A percentile compares a stretch with the other conserved stretches of the same genome.
Evolutionary conservation across 2,113 vertebrate genomes (phyloP).

Genomic region (Apistogramma diplotaenia): DNA sequence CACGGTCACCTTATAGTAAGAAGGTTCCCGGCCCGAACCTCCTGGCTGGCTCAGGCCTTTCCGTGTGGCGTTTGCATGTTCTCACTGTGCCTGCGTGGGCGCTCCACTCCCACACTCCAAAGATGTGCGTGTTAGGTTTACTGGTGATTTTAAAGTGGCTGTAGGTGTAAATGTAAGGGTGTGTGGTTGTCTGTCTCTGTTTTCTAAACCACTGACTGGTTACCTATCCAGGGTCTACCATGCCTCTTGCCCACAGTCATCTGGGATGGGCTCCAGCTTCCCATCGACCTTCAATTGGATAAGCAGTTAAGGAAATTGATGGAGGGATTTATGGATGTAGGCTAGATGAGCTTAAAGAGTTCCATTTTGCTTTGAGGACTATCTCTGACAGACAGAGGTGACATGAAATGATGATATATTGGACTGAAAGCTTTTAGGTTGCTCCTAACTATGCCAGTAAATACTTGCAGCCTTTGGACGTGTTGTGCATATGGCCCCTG

Average conservation of each 20-base stretch:
- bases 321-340: background rate
- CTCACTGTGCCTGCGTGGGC: no score
- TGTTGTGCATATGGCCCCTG: background rate
- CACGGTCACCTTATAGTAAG: background rate
- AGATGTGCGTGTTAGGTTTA: background rate
- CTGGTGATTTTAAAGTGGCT: background rate
- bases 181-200: background rate
- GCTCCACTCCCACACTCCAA: background rate
- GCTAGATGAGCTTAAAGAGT: background rate
- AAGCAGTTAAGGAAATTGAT: background rate
- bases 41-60: background rate
- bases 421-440: background rate
- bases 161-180: background rate
- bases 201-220: background rate
- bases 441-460: background rate
- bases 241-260: background rate
- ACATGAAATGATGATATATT: background rate
- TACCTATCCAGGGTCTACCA: background rate
- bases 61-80: background rate
- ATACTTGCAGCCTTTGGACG: background rate
- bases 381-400: background rate
- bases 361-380: background rate
- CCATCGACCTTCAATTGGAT: background rate
- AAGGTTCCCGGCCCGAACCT: background rate
- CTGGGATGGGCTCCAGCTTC: background rate